phyloP scores from a whole-genome alignment of 2,113 vertebrate genomes.

The Festucalex cinctus region DNA sequence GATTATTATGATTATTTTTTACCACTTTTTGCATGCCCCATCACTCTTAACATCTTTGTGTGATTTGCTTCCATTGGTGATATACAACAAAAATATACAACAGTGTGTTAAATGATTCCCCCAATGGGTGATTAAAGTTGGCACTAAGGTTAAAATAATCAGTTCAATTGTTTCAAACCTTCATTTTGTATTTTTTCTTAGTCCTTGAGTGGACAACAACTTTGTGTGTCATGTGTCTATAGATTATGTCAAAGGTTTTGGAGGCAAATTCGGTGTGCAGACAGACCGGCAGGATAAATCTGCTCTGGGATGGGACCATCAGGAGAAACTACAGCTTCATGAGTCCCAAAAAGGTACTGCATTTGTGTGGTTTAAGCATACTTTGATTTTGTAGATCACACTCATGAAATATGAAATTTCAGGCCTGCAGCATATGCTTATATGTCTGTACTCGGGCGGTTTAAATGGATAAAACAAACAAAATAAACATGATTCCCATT shows the following conservation, averaged over 20 bases:
- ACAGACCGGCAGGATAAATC: slow-evolving; percentile 95
- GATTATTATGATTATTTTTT: neutral
- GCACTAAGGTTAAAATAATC: neutral
- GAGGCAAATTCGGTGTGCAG: slow-evolving; percentile 97
- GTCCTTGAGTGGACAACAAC: neutral
- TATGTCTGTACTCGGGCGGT: neutral
- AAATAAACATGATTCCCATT: neutral
- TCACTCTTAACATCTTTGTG: neutral
- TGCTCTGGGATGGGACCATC: slow-evolving; percentile 96
- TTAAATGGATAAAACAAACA: neutral
- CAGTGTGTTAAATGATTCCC: neutral
- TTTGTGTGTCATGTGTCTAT: slow-evolving; percentile 16
- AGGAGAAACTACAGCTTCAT: slow-evolving; percentile 92
- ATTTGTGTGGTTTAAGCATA: neutral
- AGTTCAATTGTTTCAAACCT: neutral
- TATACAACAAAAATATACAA: neutral
- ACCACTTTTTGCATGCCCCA: neutral
- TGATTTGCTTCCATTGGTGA: neutral
- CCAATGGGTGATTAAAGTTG: neutral
- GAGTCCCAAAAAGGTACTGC: slow-evolving; percentile 92
- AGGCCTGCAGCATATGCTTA: neutral
- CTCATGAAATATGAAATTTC: neutral
- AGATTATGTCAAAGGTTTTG: slow-evolving; percentile 96
- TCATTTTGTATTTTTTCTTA: neutral
- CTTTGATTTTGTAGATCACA: neutral